Base-by-base conservation (phyloP, 2,113 vertebrate genomes). In the Montifringilla adamsi region DNA sequence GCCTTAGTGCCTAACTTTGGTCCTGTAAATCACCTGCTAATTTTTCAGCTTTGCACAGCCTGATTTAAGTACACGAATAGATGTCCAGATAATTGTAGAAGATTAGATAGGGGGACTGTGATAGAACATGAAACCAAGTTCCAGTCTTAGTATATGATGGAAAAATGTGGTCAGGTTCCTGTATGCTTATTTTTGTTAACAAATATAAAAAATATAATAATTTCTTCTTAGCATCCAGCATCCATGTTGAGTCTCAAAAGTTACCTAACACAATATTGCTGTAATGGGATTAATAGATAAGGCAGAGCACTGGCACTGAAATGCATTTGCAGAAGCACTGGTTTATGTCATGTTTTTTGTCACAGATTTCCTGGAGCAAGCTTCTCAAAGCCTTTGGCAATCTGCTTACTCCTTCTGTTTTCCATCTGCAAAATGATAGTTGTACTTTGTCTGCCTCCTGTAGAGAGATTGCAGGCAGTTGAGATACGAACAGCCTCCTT, bases 361-460 rank as follows among this genome's bases (percentile, higher is more conserved):
- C 78, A 91, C 83, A 75, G 82, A 83, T 94, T 91, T 93, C 84
- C 69, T 87, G 89, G 62, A 96, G 44, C 69, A 75, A 70, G 92
- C 69, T 94, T 89, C 90, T 95, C 87, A 72, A 93, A 93, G 96
- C 81, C 62, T 89, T 84, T 96, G 96, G 90, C 93, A 96, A 31
- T 93, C 94, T 94, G 87, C 93, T 95, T 84, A 35, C 70, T 94
- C 84, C 89, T 94, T 91, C 95, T 96, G 92, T 64, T 94, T 96
- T 94, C 85, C 90, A 84, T 96, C 96, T 96, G 84, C 70, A 85
- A 39, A 94, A 91, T 84, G 69, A 89, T 89, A 39, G 77, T 67
- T 75, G 73, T 84, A 72, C 69, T 94, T 91, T 53, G 75, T 89
- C 77, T 94, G 86, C 60, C 59, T 94, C 11, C 0, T 87, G 62